Evolutionary conservation across 2,888 invertebrate genomes (phyloP).

Genomic region (Lepidocyrtinus sp.): DNA sequence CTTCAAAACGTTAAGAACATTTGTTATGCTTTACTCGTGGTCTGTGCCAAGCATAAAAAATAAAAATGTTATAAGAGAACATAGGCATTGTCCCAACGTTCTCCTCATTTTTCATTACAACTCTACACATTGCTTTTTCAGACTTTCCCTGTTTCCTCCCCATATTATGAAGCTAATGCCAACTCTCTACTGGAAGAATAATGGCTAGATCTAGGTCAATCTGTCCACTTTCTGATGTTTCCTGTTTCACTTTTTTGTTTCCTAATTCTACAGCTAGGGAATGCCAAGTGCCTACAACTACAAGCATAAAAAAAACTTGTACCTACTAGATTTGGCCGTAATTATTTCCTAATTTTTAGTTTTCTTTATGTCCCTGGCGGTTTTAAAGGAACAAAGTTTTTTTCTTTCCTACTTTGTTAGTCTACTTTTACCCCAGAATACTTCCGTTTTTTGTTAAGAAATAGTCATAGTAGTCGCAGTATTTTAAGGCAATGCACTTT

Average conservation of each 20-base stretch:
- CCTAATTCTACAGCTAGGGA: background rate
- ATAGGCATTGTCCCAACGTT: slow-evolving; percentile 13
- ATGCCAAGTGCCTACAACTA: background rate
- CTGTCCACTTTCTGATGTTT: slow-evolving; percentile 39
- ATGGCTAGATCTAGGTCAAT: slow-evolving; percentile 35
- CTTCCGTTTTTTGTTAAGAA: no score
- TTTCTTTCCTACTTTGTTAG: no score
- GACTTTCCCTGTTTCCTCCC: background rate
- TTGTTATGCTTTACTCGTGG: slow-evolving; percentile 39
- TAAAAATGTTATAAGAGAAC: background rate
- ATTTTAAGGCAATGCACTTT: no score
- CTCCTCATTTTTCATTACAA: slow-evolving; percentile 24
- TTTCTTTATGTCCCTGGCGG: no score
- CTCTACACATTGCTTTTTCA: slow-evolving; percentile 8
- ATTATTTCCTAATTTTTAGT: slow-evolving; percentile 6
- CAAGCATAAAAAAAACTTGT: no score
- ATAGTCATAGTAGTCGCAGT: no score
- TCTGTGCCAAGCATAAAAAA: slow-evolving; percentile 32
- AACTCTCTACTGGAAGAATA: background rate
- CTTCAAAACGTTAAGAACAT: slow-evolving; percentile 20
- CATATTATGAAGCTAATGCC: slow-evolving; percentile 10
- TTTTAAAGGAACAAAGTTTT: no score
- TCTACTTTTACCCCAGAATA: no score
- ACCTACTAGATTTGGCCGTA: background rate
- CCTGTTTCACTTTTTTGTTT: slow-evolving; percentile 5